A percentile compares a stretch with the other conserved stretches of the same genome.
phyloP scores from a whole-genome alignment of 2,113 vertebrate species.

The Telmatochromis bifrenatus region DNA sequence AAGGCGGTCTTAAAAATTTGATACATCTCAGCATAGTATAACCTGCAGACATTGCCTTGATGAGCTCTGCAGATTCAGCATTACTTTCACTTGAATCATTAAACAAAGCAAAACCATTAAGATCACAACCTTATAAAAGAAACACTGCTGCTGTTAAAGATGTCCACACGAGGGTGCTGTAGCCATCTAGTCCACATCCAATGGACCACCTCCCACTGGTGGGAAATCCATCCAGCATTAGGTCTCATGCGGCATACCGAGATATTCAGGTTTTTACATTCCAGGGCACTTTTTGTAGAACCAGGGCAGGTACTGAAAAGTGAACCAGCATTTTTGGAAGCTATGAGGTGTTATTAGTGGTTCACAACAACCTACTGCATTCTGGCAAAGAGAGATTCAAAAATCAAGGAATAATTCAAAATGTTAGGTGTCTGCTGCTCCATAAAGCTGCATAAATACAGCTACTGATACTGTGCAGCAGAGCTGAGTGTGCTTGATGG shows the following conservation, averaged over 20 bases:
- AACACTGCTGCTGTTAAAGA: not conserved
- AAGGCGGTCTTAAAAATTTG: not conserved
- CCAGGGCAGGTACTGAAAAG: not conserved
- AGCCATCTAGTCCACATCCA: not conserved
- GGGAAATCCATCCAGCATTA: not conserved
- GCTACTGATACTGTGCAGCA: not conserved
- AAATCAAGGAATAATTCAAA: not conserved
- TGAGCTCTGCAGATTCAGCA: not conserved
- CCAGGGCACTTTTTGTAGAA: not conserved
- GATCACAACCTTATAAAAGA: not conserved
- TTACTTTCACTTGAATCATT: not conserved
- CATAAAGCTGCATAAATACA: not conserved
- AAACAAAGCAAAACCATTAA: not conserved
- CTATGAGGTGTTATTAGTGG: not conserved
- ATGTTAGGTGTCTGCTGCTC: not conserved
- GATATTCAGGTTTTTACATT: not conserved
- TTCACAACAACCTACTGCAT: not conserved
- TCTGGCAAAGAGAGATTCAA: not conserved
- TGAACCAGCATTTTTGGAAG: not conserved
- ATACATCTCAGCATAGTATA: not conserved
- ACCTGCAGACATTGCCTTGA: not conserved
- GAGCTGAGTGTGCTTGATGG: not conserved
- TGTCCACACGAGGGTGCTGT: constrained; percentile 21
- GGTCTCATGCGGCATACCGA: not conserved
- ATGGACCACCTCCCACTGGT: not conserved